Evolutionary conservation across 1,140 invertebrate genomes (phyloP).

Genomic region (Drosophila albomicans): DNA sequence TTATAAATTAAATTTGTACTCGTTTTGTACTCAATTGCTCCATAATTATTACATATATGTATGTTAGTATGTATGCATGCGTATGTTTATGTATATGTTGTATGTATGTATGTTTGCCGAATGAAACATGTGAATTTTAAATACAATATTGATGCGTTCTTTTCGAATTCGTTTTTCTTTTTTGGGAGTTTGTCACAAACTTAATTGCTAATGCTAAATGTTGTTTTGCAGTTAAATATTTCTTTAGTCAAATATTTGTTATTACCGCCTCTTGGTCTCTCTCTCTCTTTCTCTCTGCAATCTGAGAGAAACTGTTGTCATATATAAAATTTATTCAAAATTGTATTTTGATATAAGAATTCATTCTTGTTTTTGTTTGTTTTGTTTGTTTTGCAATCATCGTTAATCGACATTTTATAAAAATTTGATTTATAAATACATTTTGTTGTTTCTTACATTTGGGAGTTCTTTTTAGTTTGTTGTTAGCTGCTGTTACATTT

Average conservation of each 20-base stretch:
- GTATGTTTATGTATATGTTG: slow-evolving; percentile 45
- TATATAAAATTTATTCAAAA: slow-evolving; percentile 74
- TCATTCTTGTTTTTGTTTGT: slow-evolving; percentile 32
- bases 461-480: slow-evolving; percentile 40
- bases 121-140: slow-evolving; percentile 41
- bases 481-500: slow-evolving; percentile 31
- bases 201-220: slow-evolving; percentile 57
- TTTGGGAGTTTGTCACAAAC: slow-evolving; percentile 56
- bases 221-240: slow-evolving; percentile 39
- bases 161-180: slow-evolving; percentile 20
- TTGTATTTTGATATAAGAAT: slow-evolving; percentile 82
- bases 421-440: slow-evolving; percentile 65
- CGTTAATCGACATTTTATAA: slow-evolving; percentile 65
- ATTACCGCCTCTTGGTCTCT: slow-evolving; percentile 12
- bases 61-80: slow-evolving; percentile 57
- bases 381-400: slow-evolving; percentile 45
- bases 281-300: not conserved
- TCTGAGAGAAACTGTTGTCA: slow-evolving; percentile 24
- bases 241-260: slow-evolving; percentile 39
- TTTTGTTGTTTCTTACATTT: slow-evolving; percentile 32
- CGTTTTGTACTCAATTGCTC: slow-evolving; percentile 83
- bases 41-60: slow-evolving; percentile 77
- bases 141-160: slow-evolving; percentile 36
- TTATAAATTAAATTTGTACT: slow-evolving; percentile 80
- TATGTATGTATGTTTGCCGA: slow-evolving; percentile 49